Percentiles rank a stretch among this genome's conserved stretches.
Evolutionary conservation across 1,140 invertebrate genomes (phyloP).

Genomic region (Brachionus plicatilis): DNA sequence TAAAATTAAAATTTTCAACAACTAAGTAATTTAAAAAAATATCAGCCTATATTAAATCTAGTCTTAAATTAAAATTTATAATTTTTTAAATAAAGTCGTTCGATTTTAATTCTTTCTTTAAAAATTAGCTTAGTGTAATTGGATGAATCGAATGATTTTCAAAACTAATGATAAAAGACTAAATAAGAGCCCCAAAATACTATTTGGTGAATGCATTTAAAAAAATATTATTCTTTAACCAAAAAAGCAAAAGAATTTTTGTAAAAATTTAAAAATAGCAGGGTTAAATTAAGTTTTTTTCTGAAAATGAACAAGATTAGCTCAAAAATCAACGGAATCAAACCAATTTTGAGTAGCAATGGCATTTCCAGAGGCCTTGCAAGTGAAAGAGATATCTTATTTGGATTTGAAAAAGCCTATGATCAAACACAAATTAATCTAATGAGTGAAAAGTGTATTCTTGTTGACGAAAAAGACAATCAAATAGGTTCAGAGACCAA

Average conservation of each 20-base stretch:
- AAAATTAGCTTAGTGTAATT: background rate
- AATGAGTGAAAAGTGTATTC: constrained; percentile 26
- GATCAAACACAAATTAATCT: constrained; percentile 31
- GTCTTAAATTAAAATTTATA: background rate
- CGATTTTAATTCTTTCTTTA: background rate
- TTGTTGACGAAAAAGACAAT: constrained; percentile 40
- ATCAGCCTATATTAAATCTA: background rate
- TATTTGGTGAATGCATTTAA: background rate
- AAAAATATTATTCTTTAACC: background rate
- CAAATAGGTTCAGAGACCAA: constrained; percentile 33
- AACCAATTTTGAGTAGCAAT: background rate
- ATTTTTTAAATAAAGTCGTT: constrained; percentile 5
- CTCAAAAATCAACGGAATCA: background rate
- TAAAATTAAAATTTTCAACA: background rate
- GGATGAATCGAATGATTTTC: background rate
- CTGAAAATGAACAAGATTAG: background rate
- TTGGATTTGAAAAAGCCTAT: background rate
- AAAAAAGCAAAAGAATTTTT: background rate
- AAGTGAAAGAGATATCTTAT: background rate
- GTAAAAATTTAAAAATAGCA: constrained; percentile 7
- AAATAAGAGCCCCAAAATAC: background rate
- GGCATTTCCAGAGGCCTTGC: background rate
- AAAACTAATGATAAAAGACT: background rate
- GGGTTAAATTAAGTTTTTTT: background rate
- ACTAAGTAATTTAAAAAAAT: background rate